A percentile compares a stretch with the other conserved stretches of the same genome.
Evolutionary conservation across 2,888 invertebrate species (phyloP).

Genomic region (Plebejus anna): DNA sequence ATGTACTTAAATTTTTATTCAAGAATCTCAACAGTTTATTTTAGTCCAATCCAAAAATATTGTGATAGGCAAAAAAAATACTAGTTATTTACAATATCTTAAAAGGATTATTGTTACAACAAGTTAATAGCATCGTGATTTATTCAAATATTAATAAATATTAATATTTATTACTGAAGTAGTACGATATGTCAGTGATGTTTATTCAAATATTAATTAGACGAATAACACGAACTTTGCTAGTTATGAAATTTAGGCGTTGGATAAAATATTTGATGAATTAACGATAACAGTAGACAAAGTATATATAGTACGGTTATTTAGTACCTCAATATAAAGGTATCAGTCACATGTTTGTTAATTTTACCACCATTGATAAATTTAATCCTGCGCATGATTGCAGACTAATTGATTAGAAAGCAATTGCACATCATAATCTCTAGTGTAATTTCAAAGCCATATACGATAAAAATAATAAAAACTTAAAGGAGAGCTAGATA

Average conservation of each 20-base stretch:
- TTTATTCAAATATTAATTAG: neutral
- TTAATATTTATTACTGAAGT: neutral
- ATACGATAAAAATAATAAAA: neutral
- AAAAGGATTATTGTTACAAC: too few species aligned
- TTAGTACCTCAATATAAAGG: neutral
- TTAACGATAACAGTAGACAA: neutral
- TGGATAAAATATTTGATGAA: neutral
- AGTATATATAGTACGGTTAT: neutral
- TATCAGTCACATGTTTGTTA: neutral
- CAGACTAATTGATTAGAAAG: constrained; percentile 6
- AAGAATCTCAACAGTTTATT: too few species aligned
- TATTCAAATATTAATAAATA: neutral
- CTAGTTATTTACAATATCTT: too few species aligned
- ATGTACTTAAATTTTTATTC: too few species aligned
- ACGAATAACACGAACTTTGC: neutral
- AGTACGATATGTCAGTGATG: too few species aligned
- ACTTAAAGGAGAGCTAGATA: neutral
- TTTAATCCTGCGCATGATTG: constrained; percentile 51
- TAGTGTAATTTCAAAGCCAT: neutral
- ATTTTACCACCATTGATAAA: constrained; percentile 40
- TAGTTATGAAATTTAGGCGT: neutral
- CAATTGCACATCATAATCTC: neutral
- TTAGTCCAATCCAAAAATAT: too few species aligned
- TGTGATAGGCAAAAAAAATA: too few species aligned
- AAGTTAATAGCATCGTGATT: neutral